Evolutionary conservation across 2,113 vertebrate genomes (phyloP).

Genomic region (Cervus canadensis): DNA sequence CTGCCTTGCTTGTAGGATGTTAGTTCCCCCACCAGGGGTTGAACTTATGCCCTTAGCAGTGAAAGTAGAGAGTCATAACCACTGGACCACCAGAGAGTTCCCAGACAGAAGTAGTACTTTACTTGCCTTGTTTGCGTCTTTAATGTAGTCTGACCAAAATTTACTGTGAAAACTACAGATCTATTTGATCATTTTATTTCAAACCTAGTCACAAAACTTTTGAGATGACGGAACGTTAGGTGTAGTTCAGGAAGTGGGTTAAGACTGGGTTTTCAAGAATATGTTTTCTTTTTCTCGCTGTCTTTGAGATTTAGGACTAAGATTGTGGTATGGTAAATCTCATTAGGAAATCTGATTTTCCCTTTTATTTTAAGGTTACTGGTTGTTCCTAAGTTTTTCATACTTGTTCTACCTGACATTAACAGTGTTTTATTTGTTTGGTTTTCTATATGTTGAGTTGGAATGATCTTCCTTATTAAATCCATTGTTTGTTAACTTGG

Average conservation of each 20-base stretch:
- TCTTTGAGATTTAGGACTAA: slow-evolving; percentile 23
- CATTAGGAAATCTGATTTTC: neutral
- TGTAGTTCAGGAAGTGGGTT: neutral
- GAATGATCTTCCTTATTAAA: neutral
- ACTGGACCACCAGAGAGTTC: neutral
- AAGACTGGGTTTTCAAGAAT: neutral
- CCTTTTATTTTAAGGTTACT: slow-evolving; percentile 37
- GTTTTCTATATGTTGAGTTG: neutral
- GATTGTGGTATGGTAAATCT: neutral
- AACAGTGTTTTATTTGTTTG: neutral
- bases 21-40: neutral
- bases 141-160: neutral
- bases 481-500: neutral
- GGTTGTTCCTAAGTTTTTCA: neutral
- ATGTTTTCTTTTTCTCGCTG: neutral
- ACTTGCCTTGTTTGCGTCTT: slow-evolving; percentile 24
- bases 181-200: slow-evolving; percentile 8
- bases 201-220: neutral
- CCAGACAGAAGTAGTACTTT: neutral
- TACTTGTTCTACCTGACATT: neutral
- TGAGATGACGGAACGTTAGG: neutral
- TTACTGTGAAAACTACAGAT: neutral
- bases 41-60: neutral
- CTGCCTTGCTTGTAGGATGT: neutral
- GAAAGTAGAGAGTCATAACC: neutral